Evolutionary conservation across 1,140 invertebrate species (phyloP).

Genomic region (Cyphomyrmex costatus): DNA sequence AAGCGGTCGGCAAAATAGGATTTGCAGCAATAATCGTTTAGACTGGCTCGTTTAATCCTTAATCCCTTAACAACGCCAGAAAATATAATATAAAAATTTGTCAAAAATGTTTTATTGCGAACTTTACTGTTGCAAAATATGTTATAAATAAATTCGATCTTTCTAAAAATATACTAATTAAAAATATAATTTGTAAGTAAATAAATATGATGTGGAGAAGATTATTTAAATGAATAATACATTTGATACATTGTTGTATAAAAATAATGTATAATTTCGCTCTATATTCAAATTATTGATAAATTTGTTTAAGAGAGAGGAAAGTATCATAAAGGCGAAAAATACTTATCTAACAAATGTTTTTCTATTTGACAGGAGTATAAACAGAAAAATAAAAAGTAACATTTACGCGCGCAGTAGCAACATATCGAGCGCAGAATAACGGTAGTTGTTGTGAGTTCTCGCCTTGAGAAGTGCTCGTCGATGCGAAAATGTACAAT

Average conservation of each 20-base stretch:
- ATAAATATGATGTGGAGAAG: background rate
- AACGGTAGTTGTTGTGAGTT: constrained; percentile 44
- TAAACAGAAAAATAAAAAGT: constrained; percentile 32
- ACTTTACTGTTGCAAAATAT: background rate
- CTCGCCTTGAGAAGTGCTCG: constrained; percentile 38
- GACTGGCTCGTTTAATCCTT: background rate
- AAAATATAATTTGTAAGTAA: background rate
- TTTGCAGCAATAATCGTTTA: constrained; percentile 53
- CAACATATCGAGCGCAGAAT: constrained; percentile 44
- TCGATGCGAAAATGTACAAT: constrained; percentile 59
- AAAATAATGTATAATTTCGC: background rate
- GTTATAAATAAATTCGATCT: background rate
- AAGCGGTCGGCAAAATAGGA: constrained; percentile 57
- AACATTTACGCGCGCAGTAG: constrained; percentile 7
- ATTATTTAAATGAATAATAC: background rate
- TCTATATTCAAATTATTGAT: background rate
- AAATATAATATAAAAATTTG: constrained; percentile 29
- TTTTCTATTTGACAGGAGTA: background rate
- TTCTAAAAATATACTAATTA: background rate
- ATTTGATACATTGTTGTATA: no score
- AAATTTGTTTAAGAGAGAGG: background rate
- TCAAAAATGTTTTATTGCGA: constrained; percentile 33
- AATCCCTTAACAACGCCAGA: constrained; percentile 21
- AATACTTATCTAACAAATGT: constrained; percentile 20
- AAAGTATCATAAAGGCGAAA: background rate